Conservation (phyloP, 2,113 vertebrate species). For the Tetraodon nigroviridis region DNA sequence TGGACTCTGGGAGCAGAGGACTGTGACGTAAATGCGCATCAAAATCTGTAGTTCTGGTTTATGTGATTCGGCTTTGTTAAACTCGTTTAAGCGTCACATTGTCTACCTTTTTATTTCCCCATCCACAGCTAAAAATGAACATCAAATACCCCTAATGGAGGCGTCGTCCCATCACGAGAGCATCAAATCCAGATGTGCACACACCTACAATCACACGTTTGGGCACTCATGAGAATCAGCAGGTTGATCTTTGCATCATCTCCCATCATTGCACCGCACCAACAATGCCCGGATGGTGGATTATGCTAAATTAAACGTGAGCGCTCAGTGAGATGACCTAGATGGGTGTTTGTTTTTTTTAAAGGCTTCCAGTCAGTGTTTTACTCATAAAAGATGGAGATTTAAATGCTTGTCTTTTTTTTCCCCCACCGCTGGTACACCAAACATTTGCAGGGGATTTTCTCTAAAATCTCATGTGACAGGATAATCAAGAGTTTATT, state of each 20-base stretch:
- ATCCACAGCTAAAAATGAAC: constrained; percentile 43
- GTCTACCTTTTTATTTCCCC: constrained; percentile 31
- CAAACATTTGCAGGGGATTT: not conserved
- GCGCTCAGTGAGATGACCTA: constrained; percentile 36
- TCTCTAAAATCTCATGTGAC: no score
- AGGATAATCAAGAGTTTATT: not conserved
- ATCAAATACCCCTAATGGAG: constrained; percentile 57
- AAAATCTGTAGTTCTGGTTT: no score
- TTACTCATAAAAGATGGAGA: constrained; percentile 17
- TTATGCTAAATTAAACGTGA: constrained; percentile 57
- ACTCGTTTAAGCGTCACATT: constrained; percentile 16
- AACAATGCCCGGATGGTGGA: constrained; percentile 38
- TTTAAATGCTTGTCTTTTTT: constrained; percentile 14
- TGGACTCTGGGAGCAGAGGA: no score
- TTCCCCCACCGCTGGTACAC: not conserved
- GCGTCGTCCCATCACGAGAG: constrained; percentile 22
- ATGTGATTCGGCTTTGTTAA: no score
- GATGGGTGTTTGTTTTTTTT: constrained; percentile 29
- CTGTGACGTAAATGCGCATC: no score
- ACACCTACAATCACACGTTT: not conserved
- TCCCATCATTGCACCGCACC: constrained; percentile 25
- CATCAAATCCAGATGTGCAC: constrained; percentile 22
- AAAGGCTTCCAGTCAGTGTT: constrained; percentile 23
- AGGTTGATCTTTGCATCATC: constrained; percentile 30
- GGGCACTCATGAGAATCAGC: constrained; percentile 7